phyloP scores from a whole-genome alignment of 2,113 vertebrate genomes.

The Trochalopteron elliotii region DNA sequence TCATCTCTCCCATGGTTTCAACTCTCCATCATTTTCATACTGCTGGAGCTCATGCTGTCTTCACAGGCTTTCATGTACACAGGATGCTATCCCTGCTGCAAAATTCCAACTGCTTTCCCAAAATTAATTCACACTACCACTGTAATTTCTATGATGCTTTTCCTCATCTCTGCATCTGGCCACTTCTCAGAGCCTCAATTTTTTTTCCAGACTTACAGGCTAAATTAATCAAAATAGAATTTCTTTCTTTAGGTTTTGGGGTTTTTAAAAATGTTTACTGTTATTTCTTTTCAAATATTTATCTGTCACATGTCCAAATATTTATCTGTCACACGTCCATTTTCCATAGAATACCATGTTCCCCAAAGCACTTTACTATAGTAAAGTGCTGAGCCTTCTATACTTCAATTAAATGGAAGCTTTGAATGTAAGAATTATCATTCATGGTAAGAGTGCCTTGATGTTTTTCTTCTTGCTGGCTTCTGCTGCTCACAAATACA shows the following conservation, averaged over 20 bases:
- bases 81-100: background rate
- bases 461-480: slow-evolving; percentile 1
- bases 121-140: background rate
- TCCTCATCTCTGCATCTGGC: background rate
- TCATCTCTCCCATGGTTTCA: background rate
- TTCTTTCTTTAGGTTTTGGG: background rate
- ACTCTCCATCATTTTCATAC: background rate
- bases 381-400: background rate
- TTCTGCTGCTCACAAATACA: slow-evolving; percentile 10
- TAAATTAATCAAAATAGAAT: background rate
- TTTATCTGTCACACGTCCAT: background rate
- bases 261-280: accelerated
- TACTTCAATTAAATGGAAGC: background rate
- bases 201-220: background rate
- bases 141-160: background rate
- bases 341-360: background rate
- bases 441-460: background rate
- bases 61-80: background rate
- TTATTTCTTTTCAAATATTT: background rate
- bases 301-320: background rate
- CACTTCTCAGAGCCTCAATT: background rate
- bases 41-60: slow-evolving; percentile 10
- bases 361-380: background rate
- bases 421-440: background rate
- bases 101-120: slow-evolving; percentile 15